Conservation (phyloP, 2,797 vertebrate genomes). For the Gila robusta region DNA sequence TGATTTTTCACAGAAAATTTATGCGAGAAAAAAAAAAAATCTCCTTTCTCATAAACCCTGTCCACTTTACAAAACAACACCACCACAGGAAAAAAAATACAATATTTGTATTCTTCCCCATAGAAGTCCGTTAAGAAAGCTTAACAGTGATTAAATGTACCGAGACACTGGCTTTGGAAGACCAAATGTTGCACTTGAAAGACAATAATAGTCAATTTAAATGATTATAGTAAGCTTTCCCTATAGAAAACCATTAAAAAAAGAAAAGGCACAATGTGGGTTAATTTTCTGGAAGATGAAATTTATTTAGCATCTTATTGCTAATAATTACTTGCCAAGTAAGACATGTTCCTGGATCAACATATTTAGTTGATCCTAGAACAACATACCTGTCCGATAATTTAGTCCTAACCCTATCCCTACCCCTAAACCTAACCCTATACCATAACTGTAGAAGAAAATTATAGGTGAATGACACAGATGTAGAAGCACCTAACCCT, state of each 20-base stretch:
- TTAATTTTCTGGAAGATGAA: background rate
- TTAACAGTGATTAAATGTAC: background rate
- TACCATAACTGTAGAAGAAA: background rate
- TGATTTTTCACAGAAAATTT: background rate
- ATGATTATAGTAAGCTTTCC: background rate
- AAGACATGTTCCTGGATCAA: background rate
- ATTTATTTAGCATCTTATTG: background rate
- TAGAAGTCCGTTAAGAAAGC: background rate
- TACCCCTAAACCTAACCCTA: too few species aligned
- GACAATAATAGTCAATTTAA: conserved; percentile 3
- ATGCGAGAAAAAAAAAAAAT: background rate
- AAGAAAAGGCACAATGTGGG: background rate
- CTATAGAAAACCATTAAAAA: background rate
- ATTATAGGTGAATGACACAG: background rate
- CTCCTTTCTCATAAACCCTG: background rate
- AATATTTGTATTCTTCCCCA: background rate
- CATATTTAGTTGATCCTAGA: too few species aligned
- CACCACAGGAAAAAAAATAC: background rate
- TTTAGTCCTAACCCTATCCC: too few species aligned
- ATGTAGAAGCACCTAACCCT: background rate
- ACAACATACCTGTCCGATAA: too few species aligned
- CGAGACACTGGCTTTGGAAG: background rate
- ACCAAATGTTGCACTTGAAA: background rate
- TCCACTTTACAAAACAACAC: background rate
- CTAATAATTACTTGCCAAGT: background rate